Conservation (phyloP, 2,888 invertebrate genomes). For the Sphaeridia pumilis region DNA sequence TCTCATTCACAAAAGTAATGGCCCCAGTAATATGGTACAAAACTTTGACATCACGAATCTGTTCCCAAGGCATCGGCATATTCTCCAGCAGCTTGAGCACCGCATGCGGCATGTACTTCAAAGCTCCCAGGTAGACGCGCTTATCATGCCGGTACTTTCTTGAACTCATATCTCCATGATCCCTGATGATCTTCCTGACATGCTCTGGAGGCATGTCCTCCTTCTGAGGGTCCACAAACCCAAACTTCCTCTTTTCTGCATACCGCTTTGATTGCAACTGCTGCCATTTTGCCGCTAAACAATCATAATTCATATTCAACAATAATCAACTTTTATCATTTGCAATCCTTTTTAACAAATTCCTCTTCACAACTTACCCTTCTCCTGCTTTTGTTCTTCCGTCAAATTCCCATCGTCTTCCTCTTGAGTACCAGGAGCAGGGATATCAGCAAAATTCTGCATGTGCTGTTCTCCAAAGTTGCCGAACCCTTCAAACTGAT, state of each 20-base stretch:
- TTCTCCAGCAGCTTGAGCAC: constrained; percentile 97
- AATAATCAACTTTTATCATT: neutral
- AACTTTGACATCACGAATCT: constrained; percentile 94
- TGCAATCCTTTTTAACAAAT: too few relatives aligned
- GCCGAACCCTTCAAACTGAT: too few relatives aligned
- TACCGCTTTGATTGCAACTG: constrained; percentile 97
- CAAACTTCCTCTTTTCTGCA: constrained; percentile 95
- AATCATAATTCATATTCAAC: neutral
- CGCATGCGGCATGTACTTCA: constrained; percentile 99
- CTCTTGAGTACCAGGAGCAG: constrained; percentile 46
- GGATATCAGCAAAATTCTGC: too few relatives aligned
- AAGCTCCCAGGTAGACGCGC: constrained; percentile 67
- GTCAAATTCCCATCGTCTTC: constrained; percentile 64
- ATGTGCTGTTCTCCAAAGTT: too few relatives aligned
- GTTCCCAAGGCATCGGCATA: constrained; percentile 99
- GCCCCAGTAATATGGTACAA: constrained; percentile 99
- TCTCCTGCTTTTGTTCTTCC: constrained; percentile 90
- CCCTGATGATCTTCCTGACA: constrained; percentile 95
- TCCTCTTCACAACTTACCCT: too few relatives aligned
- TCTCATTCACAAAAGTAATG: constrained; percentile 99
- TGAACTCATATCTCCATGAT: constrained; percentile 99
- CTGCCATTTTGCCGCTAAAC: constrained; percentile 86
- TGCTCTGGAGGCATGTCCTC: constrained; percentile 99
- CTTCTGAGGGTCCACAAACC: constrained; percentile 97
- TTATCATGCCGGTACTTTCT: constrained; percentile 98